Conservation (phyloP, 2,888 invertebrate species). For the Cremastinae sp. region DNA sequence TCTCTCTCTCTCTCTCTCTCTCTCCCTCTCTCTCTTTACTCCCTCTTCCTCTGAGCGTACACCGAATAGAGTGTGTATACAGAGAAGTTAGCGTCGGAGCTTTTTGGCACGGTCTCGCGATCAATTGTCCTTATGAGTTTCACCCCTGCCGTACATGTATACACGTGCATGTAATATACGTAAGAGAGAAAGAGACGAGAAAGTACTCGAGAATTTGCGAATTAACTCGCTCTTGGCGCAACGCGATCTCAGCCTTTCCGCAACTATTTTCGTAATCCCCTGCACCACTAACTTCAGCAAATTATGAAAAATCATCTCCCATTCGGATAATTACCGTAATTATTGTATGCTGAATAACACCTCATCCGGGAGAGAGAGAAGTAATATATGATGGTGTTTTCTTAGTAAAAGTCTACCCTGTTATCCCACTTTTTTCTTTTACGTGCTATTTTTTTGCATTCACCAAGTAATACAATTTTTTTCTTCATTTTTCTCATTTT, state of each 20-base stretch:
- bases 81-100: slow-evolving; percentile 39
- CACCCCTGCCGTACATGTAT: slow-evolving; percentile 15
- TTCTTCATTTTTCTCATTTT: too few species aligned
- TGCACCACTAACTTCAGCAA: not conserved
- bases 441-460: too few species aligned
- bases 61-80: slow-evolving; percentile 7
- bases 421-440: too few species aligned
- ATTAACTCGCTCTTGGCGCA: slow-evolving; percentile 48
- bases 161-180: not conserved
- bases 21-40: not conserved
- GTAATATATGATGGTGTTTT: too few species aligned
- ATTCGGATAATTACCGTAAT: not conserved
- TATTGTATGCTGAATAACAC: slow-evolving; percentile 5
- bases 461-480: too few species aligned
- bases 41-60: slow-evolving; percentile 12
- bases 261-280: slow-evolving; percentile 16
- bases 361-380: too few species aligned
- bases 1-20: slow-evolving; percentile 14
- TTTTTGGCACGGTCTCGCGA: slow-evolving; percentile 62
- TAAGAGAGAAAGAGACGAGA: slow-evolving; percentile 41
- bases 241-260: slow-evolving; percentile 28
- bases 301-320: slow-evolving; percentile 37
- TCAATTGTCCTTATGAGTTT: slow-evolving; percentile 63
- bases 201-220: slow-evolving; percentile 55
- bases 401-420: too few species aligned